A percentile compares a stretch with the other conserved stretches of the same genome.
Evolutionary conservation across 2,888 invertebrate genomes (phyloP).

Genomic region (Eupithecia subfuscata): DNA sequence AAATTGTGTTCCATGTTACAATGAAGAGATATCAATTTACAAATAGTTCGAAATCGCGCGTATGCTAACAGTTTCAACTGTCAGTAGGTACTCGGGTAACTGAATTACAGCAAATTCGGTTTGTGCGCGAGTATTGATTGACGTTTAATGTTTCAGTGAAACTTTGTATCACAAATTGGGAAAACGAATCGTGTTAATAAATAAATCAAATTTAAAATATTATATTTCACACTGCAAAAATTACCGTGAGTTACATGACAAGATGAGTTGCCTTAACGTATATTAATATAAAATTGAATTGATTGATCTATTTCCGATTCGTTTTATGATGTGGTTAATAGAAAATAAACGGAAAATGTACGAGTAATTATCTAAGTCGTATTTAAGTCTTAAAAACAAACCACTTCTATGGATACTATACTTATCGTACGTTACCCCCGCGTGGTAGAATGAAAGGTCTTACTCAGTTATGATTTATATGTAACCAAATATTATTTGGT

Average conservation of each 20-base stretch:
- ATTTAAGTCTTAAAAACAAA: too few relatives aligned
- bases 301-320: too few relatives aligned
- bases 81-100: slow-evolving; percentile 11
- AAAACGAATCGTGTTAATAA: not conserved
- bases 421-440: too few relatives aligned
- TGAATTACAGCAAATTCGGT: slow-evolving; percentile 7
- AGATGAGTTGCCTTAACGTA: too few relatives aligned
- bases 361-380: too few relatives aligned
- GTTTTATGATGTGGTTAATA: too few relatives aligned
- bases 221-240: too few relatives aligned
- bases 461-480: not conserved
- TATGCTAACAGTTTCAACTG: slow-evolving; percentile 21
- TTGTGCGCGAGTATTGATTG: slow-evolving; percentile 1
- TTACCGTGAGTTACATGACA: too few relatives aligned
- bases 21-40: slow-evolving; percentile 33
- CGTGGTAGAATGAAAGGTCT: not conserved
- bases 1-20: slow-evolving; percentile 23
- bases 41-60: slow-evolving; percentile 24
- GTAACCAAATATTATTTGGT: not conserved
- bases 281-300: too few relatives aligned
- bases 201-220: too few relatives aligned
- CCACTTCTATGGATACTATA: too few relatives aligned
- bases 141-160: not conserved
- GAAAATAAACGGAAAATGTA: too few relatives aligned
- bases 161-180: not conserved